Evolutionary conservation across 2,797 vertebrate genomes (phyloP), one percentile per base, ranked within the genome.

Genomic region (Dicrostonyx torquatus): DNA sequence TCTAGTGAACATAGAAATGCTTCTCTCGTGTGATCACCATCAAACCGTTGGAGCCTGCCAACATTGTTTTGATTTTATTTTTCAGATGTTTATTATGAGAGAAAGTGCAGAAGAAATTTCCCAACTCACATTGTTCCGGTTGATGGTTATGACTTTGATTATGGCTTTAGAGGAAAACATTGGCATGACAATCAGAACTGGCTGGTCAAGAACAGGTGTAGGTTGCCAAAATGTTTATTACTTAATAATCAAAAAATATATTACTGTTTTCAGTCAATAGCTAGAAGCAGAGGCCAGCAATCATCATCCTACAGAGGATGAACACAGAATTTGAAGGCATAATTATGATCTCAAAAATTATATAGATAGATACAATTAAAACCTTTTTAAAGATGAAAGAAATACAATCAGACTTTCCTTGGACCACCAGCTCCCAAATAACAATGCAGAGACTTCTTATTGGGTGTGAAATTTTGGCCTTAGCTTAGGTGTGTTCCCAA

Each of bases 161-260:
- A 99, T 62, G 99, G 99, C 80, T 99, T 97, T 87, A 93, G 99
- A 66, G 98, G 98, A 3, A 95, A 98, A 86, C 98, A 99, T 45
- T 68, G 26, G 1, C 98, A 99, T 60, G 99, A 99, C 22, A 99
- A 99, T 77, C 99, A 99, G 95, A 99, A 98, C 89, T 99, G 99
- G 99, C 99, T 99, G 79, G 98, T 99, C 77, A 99, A 99, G 98
- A 99, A 99, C 99, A 99, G 99, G 99, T 99, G 91, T 55, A 62
- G 82, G 78, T 29, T n/a, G 3, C 99, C 99, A 0, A 98, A 79
- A 45, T 87, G 68, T 34, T 34, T 31, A 15, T 50, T 50, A 83
- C 37, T 86, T 55, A 15, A 80, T 77, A 55, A 53, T 88, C 22
- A 89, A 86, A 64, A 86, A 77, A 45, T 29, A 45, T 26, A 29